Evolutionary conservation across 2,888 invertebrate genomes (phyloP), one percentile per base, ranked within the genome.

Genomic region (Ditula angustiorana): DNA sequence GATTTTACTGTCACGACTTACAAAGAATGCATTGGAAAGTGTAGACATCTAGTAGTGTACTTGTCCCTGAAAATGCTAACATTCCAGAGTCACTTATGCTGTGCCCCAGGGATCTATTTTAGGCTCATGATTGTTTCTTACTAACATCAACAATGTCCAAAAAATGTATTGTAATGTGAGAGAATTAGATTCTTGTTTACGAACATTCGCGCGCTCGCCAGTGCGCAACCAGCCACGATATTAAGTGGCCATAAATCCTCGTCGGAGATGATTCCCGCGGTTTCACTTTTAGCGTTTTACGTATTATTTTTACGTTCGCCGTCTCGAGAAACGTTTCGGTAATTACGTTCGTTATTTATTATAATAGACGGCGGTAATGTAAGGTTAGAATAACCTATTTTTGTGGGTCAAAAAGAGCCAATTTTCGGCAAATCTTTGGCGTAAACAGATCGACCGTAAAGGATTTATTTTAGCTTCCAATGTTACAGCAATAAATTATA

Each of bases 211-310:
- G 23, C 46, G 55, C 59, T 70, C 62, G 66, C 52, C n/a, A 1
- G 50, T 71, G 71, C 67, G 47, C 72, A 66, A 49, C 24, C 50
- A 4, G 52, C 67, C 70, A 68, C 73, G 71, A 80, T 81, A 82
- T 82, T 82, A 84, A 83, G 81, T 81, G 80, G 74, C 73, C 77
- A 81, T 86, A 85, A 86, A 86, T 86, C 80, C 73, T 70, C 74
- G 73, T 63, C 72, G 60, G 67, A 75, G 80, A 81, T 80, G 81
- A 85, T 78, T 79, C 76, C 72, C 69, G 68, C 74, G 78, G 77
- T 76, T 82, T 76, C 80, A 81, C 80, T 83, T 81, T 75, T 74
- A 75, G 74, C 78, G 74, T 77, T 75, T 75, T 73, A 73, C 75
- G 76, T 76, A 80, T 84, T 82, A 83, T 81, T 80, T 78, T 76